Base-by-base conservation (phyloP, 2,888 invertebrate genomes). In the Tethea ocularis region DNA sequence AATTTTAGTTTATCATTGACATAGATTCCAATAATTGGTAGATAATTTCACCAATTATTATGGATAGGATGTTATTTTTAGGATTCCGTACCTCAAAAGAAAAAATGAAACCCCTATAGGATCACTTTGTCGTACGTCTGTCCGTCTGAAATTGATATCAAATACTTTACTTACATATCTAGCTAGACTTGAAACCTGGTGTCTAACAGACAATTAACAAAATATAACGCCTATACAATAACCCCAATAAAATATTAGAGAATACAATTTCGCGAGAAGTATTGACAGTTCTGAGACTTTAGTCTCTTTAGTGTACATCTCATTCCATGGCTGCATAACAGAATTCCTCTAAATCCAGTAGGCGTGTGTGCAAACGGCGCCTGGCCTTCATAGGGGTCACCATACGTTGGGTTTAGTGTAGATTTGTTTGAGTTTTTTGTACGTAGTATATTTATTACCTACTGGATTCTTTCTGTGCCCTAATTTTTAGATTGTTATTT, bases 351-450 rank as follows among this genome's bases (percentile, higher is more conserved):
- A 20, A 33, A 46, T 10, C 46, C 46, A 46, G 46, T 20, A 46
- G 46, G 46, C 46, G 17, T 20, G 2, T 20, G 17, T 20, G 20
- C 46, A 46, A 46, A 10, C 46, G 46, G 46, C 46, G 46, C 46
- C 46, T 46, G 46, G n/a, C 38, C 15, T 13, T 13, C 4, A n/a
- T n/a, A 13, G 38, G 46, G 46, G 46, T 46, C 20, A 46, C 46
- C 46, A 46, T 10, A 46, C 46, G 20, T 46, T 46, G 20, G 20
- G 2, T 8, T n/a, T 46, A 6, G 20, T 46, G 20, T 5, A 10
- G 17, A 61, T 69, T 67, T 56, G 57, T 59, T 67, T 63, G 60
- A 61, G 60, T n/a, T n/a, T n/a, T n/a, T n/a, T n/a, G n/a, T n/a
- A n/a, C n/a, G n/a, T n/a, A n/a, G n/a, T n/a, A n/a, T n/a, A n/a